Evolutionary conservation across 2,113 vertebrate species (phyloP).

Genomic region (Tupaia tana): DNA sequence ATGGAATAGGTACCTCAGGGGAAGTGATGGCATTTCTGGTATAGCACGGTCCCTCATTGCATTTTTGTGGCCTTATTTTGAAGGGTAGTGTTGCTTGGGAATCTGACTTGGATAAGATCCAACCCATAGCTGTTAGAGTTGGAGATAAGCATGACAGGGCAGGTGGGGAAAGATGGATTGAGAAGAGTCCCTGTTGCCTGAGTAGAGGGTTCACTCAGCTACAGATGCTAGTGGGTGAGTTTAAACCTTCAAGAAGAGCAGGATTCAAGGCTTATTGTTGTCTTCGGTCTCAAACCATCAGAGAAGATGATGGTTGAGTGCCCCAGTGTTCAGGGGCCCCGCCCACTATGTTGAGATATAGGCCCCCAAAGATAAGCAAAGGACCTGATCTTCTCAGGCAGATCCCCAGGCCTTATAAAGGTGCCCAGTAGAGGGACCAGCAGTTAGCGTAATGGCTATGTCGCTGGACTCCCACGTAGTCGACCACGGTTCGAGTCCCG

Average conservation of each 20-base stretch:
- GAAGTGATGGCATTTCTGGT: background rate
- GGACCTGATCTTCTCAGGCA: background rate
- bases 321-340: background rate
- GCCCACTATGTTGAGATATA: background rate
- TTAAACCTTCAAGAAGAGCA: rapidly evolving
- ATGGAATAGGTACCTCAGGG: background rate
- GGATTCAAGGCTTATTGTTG: background rate
- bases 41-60: background rate
- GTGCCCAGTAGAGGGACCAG: background rate
- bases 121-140: background rate
- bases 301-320: background rate
- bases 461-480: too few relatives aligned
- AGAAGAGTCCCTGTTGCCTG: background rate
- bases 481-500: too few relatives aligned
- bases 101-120: background rate
- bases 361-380: background rate
- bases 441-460: too few relatives aligned
- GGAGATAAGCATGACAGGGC: background rate
- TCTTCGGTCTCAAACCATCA: background rate
- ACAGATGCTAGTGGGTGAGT: background rate
- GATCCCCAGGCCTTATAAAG: background rate
- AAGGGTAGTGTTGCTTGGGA: background rate
- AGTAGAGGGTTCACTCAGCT: background rate
- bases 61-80: background rate
- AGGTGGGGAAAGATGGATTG: background rate